Conservation (phyloP, 1,140 invertebrate species). For the Drosophila ananassae region DNA sequence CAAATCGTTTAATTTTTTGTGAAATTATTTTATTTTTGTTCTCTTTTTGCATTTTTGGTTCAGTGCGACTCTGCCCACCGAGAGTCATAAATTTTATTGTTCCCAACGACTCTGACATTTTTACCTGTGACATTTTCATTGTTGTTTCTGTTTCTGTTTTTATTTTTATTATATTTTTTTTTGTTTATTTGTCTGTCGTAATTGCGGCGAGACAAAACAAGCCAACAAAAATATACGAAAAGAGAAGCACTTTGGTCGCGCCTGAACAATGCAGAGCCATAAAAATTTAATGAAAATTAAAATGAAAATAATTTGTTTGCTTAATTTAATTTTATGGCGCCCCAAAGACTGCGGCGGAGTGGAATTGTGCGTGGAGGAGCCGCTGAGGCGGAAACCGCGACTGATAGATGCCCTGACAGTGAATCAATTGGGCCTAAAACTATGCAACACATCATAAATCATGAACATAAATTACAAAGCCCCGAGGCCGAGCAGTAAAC, state of each 20-base stretch:
- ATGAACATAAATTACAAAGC: slow-evolving; percentile 61
- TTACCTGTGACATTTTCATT: slow-evolving; percentile 79
- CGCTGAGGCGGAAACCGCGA: not conserved
- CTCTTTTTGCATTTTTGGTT: slow-evolving; percentile 9
- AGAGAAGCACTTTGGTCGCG: slow-evolving; percentile 30
- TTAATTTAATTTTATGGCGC: slow-evolving; percentile 80
- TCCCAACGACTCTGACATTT: slow-evolving; percentile 57
- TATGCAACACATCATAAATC: slow-evolving; percentile 77
- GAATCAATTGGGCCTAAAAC: slow-evolving; percentile 69
- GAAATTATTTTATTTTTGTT: slow-evolving; percentile 30
- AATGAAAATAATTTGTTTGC: slow-evolving; percentile 80
- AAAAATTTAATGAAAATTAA: slow-evolving; percentile 83
- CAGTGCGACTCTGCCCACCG: slow-evolving; percentile 30
- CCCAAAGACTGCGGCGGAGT: slow-evolving; percentile 54
- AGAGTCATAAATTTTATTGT: slow-evolving; percentile 71
- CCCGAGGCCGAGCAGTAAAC: slow-evolving; percentile 11
- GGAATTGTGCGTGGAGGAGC: slow-evolving; percentile 5
- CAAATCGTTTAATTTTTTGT: slow-evolving; percentile 80
- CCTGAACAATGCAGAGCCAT: slow-evolving; percentile 61
- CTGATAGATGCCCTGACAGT: slow-evolving; percentile 47
- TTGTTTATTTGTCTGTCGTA: slow-evolving; percentile 74
- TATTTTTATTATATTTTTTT: slow-evolving; percentile 18
- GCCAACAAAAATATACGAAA: slow-evolving; percentile 34
- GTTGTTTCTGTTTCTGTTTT: slow-evolving; percentile 32
- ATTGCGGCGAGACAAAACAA: slow-evolving; percentile 71